These are phyloP conservation scores for Synergus japonicus DNA, from an alignment of 2,888 invertebrate genomes.

Conservation along the genomic window DNA sequence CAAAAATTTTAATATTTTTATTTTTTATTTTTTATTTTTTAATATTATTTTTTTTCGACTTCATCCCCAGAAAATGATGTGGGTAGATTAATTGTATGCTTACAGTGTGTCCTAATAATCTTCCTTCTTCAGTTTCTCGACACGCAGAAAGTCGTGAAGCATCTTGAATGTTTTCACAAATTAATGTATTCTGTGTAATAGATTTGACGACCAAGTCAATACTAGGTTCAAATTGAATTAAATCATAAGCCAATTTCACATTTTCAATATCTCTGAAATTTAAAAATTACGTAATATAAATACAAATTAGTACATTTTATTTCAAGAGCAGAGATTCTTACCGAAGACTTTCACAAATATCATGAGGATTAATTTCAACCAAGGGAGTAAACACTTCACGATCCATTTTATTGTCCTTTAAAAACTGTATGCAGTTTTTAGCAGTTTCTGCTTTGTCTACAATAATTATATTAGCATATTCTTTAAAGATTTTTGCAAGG, in stretches of 20 bases:
- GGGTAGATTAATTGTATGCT: background rate
- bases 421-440: conserved; percentile 91
- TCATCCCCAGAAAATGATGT: no score
- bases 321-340: conserved; percentile 65
- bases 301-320: background rate
- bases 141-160: background rate
- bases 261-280: conserved; percentile 88
- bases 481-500: conserved; percentile 95
- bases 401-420: conserved; percentile 83
- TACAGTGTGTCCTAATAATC: conserved; percentile 5
- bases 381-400: conserved; percentile 10
- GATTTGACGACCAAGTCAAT: conserved; percentile 89
- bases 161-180: background rate
- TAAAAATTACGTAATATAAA: background rate
- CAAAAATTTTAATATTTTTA: conserved; percentile 73
- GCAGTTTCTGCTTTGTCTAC: conserved; percentile 97
- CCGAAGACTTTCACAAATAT: conserved; percentile 91
- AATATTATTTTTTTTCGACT: no score
- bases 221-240: conserved; percentile 93
- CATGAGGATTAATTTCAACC: background rate
- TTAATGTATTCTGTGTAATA: background rate
- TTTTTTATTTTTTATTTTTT: no score
- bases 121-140: background rate
- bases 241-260: conserved; percentile 96
- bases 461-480: conserved; percentile 98